phyloP scores from a whole-genome alignment of 2,113 vertebrate species.

The Pavo muticus region DNA sequence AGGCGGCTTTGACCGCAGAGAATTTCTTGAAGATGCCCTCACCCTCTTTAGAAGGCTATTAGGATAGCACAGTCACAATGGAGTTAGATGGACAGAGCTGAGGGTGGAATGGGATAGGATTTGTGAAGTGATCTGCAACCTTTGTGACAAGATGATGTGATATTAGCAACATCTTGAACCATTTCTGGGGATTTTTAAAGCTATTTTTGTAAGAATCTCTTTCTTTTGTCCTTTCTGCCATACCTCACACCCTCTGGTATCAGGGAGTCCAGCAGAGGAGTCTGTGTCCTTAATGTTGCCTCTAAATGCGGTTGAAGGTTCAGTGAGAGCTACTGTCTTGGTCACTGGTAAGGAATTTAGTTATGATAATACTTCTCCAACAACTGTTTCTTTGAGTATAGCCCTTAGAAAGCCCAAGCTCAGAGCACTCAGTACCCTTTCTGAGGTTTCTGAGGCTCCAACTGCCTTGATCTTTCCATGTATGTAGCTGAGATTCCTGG shows the following conservation, averaged over 20 bases:
- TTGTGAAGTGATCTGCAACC: background rate
- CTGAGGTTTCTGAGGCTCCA: background rate
- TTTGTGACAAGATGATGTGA: background rate
- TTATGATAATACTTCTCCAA: background rate
- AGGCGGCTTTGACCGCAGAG: background rate
- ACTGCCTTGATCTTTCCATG: background rate
- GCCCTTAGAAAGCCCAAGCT: background rate
- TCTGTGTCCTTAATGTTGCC: slow-evolving; percentile 69
- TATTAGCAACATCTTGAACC: background rate
- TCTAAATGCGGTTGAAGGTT: slow-evolving; percentile 54
- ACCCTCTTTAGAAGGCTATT: background rate
- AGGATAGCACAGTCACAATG: background rate
- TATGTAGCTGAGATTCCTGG: background rate
- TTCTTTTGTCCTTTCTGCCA: background rate
- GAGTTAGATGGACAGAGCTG: background rate
- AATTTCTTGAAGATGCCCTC: background rate
- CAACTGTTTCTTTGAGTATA: background rate
- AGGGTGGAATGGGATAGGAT: background rate
- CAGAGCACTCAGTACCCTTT: background rate
- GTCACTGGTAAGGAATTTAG: slow-evolving; percentile 66
- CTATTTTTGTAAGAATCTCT: background rate
- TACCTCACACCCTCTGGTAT: background rate
- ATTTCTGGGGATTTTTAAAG: background rate
- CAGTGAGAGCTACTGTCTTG: slow-evolving; percentile 42
- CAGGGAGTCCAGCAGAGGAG: slow-evolving; percentile 62